Evolutionary conservation across 2,888 invertebrate genomes (phyloP).

Genomic region (Cotesia congregata): DNA sequence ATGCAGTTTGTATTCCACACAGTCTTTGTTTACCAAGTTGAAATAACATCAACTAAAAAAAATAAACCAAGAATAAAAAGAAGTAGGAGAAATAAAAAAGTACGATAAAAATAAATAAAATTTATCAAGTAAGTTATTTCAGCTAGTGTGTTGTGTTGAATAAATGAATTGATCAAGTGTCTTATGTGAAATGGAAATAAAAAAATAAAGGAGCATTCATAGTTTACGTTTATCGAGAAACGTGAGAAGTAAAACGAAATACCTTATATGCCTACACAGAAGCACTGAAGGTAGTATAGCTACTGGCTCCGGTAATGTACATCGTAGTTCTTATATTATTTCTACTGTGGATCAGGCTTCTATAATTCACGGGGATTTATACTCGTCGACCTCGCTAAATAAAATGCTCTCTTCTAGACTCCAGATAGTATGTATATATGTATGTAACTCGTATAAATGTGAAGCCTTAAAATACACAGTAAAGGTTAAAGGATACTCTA

Average conservation of each 20-base stretch:
- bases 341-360: constrained; percentile 24
- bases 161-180: constrained; percentile 35
- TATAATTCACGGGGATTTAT: constrained; percentile 42
- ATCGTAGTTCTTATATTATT: constrained; percentile 6
- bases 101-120: constrained; percentile 12
- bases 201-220: constrained; percentile 4
- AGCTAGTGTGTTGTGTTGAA: constrained; percentile 15
- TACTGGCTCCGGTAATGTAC: background rate
- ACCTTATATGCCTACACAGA: background rate
- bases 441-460: background rate
- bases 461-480: constrained; percentile 23
- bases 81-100: background rate
- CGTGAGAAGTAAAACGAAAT: constrained; percentile 15
- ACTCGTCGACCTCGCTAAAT: constrained; percentile 35
- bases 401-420: constrained; percentile 31
- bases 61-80: background rate
- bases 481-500: constrained; percentile 31
- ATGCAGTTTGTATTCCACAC: constrained; percentile 22
- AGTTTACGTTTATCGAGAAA: constrained; percentile 34
- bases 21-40: constrained; percentile 11
- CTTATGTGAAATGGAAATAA: constrained; percentile 2
- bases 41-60: constrained; percentile 12
- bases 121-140: constrained; percentile 3
- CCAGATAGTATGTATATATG: background rate
- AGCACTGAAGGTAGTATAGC: background rate